Conservation (phyloP, 2,797 vertebrate genomes). For the Chloroceryle amazona region DNA sequence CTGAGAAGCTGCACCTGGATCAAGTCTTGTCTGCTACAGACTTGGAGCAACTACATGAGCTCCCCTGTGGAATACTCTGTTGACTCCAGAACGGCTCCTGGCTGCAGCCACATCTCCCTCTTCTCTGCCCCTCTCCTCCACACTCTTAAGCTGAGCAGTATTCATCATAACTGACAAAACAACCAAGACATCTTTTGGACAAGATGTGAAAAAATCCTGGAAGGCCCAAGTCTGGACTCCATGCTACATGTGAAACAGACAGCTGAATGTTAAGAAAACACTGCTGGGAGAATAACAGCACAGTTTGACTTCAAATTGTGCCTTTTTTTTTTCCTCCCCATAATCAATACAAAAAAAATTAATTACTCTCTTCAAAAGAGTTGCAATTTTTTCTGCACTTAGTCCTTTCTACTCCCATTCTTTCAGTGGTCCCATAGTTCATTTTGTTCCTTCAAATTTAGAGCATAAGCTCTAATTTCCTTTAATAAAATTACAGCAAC, state of each 20-base stretch:
- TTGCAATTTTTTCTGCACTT: neutral
- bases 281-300: neutral
- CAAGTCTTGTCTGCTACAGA: fast-evolving
- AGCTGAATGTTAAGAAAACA: neutral
- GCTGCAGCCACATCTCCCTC: neutral
- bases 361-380: neutral
- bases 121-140: neutral
- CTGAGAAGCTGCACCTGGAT: neutral
- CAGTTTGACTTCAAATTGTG: neutral
- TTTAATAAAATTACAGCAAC: neutral
- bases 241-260: neutral
- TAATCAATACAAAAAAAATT: neutral
- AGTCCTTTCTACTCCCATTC: neutral
- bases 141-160: neutral
- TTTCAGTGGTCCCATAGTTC: neutral
- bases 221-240: neutral
- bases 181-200: neutral
- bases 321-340: neutral
- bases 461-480: neutral
- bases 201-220: neutral
- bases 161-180: neutral
- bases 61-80: neutral
- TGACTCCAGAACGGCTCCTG: neutral
- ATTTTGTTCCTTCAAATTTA: neutral
- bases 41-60: fast-evolving